These are phyloP conservation scores for Eulithis testata DNA, from an alignment of 2,888 invertebrate genomes.

Conservation along the genomic window DNA sequence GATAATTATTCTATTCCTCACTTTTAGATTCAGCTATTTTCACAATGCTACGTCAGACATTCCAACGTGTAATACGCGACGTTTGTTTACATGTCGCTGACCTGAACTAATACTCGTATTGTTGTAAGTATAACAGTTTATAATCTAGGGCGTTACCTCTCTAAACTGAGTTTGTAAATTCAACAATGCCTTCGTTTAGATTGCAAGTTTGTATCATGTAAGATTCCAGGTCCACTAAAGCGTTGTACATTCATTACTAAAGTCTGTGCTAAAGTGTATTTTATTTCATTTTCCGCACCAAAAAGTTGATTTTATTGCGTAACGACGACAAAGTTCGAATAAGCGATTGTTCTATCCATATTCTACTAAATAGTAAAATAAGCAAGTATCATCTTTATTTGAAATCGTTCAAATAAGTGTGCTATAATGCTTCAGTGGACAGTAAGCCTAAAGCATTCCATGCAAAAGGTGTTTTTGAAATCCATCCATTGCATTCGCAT, in stretches of 20 bases:
- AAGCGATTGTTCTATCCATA: background rate
- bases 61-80: conserved; percentile 51
- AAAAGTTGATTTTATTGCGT: no score
- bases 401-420: background rate
- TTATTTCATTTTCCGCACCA: no score
- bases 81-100: conserved; percentile 77
- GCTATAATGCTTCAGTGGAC: conserved; percentile 11
- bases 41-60: conserved; percentile 46
- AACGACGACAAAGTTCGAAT: background rate
- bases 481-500: conserved; percentile 26
- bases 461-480: conserved; percentile 49
- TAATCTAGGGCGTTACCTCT: conserved; percentile 78
- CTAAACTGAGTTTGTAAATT: conserved; percentile 70
- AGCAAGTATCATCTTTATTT: background rate
- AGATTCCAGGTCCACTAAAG: conserved; percentile 2
- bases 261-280: no score
- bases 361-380: background rate
- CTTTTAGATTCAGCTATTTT: conserved; percentile 41
- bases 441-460: conserved; percentile 51
- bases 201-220: conserved; percentile 61
- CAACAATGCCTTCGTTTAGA: conserved; percentile 68
- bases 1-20: conserved; percentile 9
- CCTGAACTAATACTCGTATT: conserved; percentile 73
- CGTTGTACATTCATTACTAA: background rate
- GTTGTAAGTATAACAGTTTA: conserved; percentile 71